Base-by-base conservation (phyloP, 2,113 vertebrate species). In the Bufo bufo region DNA sequence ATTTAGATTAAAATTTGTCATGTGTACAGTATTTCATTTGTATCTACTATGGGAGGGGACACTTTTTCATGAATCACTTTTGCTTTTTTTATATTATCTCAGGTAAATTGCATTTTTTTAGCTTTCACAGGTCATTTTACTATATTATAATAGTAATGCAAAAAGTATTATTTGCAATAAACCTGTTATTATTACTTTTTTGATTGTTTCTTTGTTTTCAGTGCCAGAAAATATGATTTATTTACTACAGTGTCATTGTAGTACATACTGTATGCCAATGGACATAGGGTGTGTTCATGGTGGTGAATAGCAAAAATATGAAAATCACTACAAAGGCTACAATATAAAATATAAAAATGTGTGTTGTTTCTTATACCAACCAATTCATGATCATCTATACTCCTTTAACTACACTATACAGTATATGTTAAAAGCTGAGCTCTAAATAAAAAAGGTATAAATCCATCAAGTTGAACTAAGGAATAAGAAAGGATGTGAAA, bases 1-100 rank as follows among this genome's bases (percentile, higher is more conserved):
- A 69, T 78, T 84, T 77, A 89, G 81, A 89, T 83, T 63, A 52
- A 88, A 77, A 78, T 84, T 47, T 74, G 75, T 82, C 50, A 72
- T 17, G 81, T 63, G 66, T 87, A 82, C 56, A 83, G 80, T 83
- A 75, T 88, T 75, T 89, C 74, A 78, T 84, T 89, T 87, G 86
- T 87, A 87, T 77, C 33, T 75, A 84, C 87, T 49, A 52, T 77
- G 54, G 65, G 77, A 82, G 58, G 66, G 33, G 69, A 61, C 47
- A 61, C 43, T 23, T 58, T 52, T 66, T 56, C n/a, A 50, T 83
- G 52, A 66, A 77, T 43, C 58, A 78, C 59, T 66, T 65, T 79
- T 77, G 77, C 50, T 61, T 50, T 56, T 77, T 54, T 77, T 72
- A 20, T 87, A 87, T 52, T 71, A 87, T 87, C 85, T 87, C 85